Base-by-base conservation (phyloP, 2,113 vertebrate species). In the Cyrtonyx montezumae region DNA sequence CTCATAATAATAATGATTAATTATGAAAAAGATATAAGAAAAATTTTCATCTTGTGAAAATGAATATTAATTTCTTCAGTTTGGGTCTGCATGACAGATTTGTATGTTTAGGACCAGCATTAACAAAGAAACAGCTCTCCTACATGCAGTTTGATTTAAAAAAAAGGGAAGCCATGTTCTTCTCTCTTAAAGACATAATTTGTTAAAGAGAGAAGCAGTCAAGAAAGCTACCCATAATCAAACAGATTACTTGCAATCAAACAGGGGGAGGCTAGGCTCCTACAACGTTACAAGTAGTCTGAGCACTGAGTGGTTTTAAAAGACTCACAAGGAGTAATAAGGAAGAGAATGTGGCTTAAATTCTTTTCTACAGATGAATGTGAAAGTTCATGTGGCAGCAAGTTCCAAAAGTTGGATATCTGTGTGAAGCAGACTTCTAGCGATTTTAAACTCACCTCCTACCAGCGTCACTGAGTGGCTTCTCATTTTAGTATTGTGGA, bases 221-320 rank as follows among this genome's bases (percentile, higher is more conserved):
- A 63, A 59, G 4, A 30, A 63, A 59, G 4, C 34, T 55, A 83
- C 9, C 5, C 7, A 48, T 59, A 45, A 37, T 37, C 37, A 37
- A 37, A 37, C 37, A 37, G 37, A 37, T 37, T 37, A 37, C 37
- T 9, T 37, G 53, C 25, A 46, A n/a, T n/a, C 23, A 20, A 51
- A 87, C 23, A 23, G 62, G 81, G 21, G 15, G 81, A 43, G 16
- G 6, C 59, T 34, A 37, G 4, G 19, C 2, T 89, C 58, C 34
- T 55, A 37, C 34, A 55, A 0, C 62, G 22, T 30, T 77, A 49
- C n/a, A 40, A 45, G 26, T 2, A 17, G 13, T 75, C 18, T 42
- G 11, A 78, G 10, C 26, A 11, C 42, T 16, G 16, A 63, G 28
- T 42, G 0, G 0, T 3, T 81, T 78, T 34, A 55, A 23, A 9